Conservation (phyloP, 2,888 invertebrate genomes). For the Perdita meconis region DNA sequence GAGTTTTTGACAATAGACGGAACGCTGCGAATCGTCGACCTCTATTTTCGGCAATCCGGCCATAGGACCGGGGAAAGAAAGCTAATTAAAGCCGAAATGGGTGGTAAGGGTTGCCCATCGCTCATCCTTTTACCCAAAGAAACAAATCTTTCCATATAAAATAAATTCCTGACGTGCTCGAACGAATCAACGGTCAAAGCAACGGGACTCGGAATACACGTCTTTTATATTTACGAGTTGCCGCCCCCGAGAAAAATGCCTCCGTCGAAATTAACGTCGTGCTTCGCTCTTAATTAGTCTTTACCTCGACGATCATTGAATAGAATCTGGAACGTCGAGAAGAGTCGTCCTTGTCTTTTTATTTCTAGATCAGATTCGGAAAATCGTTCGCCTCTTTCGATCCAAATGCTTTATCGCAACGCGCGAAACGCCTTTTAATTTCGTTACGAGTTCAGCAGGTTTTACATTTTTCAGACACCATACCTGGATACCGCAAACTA, state of each 20-base stretch:
- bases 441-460: background rate
- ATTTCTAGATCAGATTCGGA: background rate
- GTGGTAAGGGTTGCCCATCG: constrained; percentile 11
- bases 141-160: constrained; percentile 68
- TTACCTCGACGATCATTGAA: background rate
- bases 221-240: constrained; percentile 26
- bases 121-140: constrained; percentile 70
- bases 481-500: constrained; percentile 5
- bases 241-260: constrained; percentile 24
- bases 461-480: background rate
- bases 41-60: constrained; percentile 23
- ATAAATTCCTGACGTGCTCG: constrained; percentile 63
- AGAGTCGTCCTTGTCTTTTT: background rate
- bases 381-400: too few relatives aligned
- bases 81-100: constrained; percentile 10
- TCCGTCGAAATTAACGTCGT: constrained; percentile 20
- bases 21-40: constrained; percentile 35
- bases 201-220: constrained; percentile 28
- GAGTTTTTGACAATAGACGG: constrained; percentile 32
- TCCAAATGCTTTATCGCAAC: background rate
- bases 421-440: background rate
- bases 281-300: constrained; percentile 24
- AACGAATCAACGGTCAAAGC: constrained; percentile 47
- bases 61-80: background rate
- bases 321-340: background rate